Conservation (phyloP, 2,888 invertebrate genomes). For the Oxytorus armatus region DNA sequence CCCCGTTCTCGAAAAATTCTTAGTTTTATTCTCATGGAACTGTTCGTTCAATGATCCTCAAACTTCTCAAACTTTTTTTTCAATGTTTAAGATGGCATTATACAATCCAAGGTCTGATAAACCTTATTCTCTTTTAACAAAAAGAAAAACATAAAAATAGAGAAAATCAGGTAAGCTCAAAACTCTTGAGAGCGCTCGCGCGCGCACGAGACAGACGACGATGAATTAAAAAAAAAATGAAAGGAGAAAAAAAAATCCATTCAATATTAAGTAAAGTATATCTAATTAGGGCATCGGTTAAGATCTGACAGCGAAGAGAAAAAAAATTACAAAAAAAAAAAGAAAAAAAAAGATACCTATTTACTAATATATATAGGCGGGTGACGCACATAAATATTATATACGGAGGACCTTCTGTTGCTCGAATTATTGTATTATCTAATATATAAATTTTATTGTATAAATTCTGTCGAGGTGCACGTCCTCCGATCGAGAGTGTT, state of each 20-base stretch:
- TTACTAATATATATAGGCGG: constrained; percentile 64
- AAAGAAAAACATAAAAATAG: constrained; percentile 11
- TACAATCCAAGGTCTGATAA: constrained; percentile 2
- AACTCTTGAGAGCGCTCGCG: constrained; percentile 55
- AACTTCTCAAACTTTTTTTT: too few relatives aligned
- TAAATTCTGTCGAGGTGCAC: constrained; percentile 79
- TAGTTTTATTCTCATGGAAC: too few relatives aligned
- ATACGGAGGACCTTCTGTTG: constrained; percentile 78
- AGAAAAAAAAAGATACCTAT: constrained; percentile 71
- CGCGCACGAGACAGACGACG: constrained; percentile 64
- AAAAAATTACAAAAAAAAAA: constrained; percentile 49
- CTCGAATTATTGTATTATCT: constrained; percentile 80
- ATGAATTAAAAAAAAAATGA: constrained; percentile 51
- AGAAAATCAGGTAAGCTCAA: constrained; percentile 46
- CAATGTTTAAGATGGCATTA: too few relatives aligned
- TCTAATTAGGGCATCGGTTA: constrained; percentile 77
- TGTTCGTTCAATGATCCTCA: too few relatives aligned
- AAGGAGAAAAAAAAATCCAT: constrained; percentile 58
- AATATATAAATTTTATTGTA: constrained; percentile 82
- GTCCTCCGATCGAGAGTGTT: constrained; percentile 77
- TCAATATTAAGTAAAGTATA: constrained; percentile 71
- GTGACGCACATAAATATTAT: constrained; percentile 70
- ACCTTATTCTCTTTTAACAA: not conserved
- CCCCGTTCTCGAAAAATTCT: too few relatives aligned
- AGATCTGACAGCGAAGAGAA: constrained; percentile 78